Evolutionary conservation across 2,797 vertebrate species (phyloP).

Genomic region (Pipistrellus nathusii): DNA sequence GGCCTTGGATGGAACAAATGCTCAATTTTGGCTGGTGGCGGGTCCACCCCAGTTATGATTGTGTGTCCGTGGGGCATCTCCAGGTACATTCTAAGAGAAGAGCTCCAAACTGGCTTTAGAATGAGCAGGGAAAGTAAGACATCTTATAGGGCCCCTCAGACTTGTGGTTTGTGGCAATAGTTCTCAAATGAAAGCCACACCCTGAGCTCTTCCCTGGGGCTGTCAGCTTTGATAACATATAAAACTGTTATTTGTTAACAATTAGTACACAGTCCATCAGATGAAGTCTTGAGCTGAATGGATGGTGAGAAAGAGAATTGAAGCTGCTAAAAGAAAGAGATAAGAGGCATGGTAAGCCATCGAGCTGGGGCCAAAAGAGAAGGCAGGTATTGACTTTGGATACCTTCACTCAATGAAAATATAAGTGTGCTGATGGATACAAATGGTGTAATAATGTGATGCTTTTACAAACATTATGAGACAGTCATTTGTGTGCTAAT

Average conservation of each 20-base stretch:
- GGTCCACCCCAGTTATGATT: neutral
- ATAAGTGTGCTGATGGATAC: neutral
- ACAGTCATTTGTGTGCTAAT: neutral
- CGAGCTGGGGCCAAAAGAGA: no score
- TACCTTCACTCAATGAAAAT: neutral
- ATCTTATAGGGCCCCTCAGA: neutral
- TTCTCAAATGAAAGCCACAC: neutral
- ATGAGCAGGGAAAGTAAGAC: neutral
- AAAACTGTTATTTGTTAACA: neutral
- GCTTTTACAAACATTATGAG: neutral
- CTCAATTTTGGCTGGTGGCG: neutral
- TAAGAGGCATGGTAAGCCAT: neutral
- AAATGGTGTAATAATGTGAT: neutral
- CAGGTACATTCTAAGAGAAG: neutral
- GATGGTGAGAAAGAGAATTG: neutral
- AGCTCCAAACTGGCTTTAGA: neutral
- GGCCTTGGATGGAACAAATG: neutral
- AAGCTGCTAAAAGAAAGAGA: neutral
- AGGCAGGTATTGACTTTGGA: no score
- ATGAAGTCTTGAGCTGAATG: neutral
- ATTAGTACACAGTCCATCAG: neutral
- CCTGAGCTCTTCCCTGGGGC: neutral
- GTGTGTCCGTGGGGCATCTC: neutral
- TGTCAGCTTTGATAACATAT: neutral
- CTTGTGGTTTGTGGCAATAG: neutral